Base-by-base conservation (phyloP, 1,140 invertebrate species). In the Heliothis virescens region DNA sequence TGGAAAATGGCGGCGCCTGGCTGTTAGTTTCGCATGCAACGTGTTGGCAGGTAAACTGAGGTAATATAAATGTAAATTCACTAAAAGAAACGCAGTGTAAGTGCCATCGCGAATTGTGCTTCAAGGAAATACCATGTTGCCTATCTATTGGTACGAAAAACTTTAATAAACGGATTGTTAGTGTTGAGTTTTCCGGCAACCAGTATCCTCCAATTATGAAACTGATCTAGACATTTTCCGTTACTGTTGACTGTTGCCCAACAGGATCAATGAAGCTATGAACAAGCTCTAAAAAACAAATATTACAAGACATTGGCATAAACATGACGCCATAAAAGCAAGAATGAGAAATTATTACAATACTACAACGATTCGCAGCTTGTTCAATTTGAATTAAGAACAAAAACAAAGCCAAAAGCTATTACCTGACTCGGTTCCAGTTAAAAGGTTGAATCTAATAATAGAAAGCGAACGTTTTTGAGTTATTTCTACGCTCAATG, bases 31-130 rank as follows among this genome's bases (percentile, higher is more conserved):
- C 80, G 69, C 75, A 84, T 80, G 81, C 80, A 79, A 59, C 71
- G 65, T 73, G 82, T 79, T 74, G 59, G 57, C 77, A 47, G 71
- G 82, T 79, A 82, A 86, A 85, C 82, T 86, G 80, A 75, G 82
- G 83, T 87, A 88, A 84, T 89, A 89, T 88, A 89, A 88, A 89
- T 89, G 88, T 88, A 87, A 89, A 89, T 89, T 74, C 63, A 79
- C 50, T 83, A 84, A 84, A 85, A 87, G 83, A 87, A 86, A 83
- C 79, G 82, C 79, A 81, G 72, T 29, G 21, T 67, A 53, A 71
- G 78, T 72, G 65, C 74, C 60, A 65, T 50, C 26, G 47, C 21
- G 55, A 52, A 50, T 67, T 52, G 62, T 67, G 50, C 48, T 52
- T 3, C 47, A 60, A 78, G 74, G 60, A 57, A 21, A 63, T 59